Percentiles rank a stretch among this genome's conserved stretches.
phyloP scores from a whole-genome alignment of 2,797 vertebrate genomes.

The Rhinogobio ventralis region DNA sequence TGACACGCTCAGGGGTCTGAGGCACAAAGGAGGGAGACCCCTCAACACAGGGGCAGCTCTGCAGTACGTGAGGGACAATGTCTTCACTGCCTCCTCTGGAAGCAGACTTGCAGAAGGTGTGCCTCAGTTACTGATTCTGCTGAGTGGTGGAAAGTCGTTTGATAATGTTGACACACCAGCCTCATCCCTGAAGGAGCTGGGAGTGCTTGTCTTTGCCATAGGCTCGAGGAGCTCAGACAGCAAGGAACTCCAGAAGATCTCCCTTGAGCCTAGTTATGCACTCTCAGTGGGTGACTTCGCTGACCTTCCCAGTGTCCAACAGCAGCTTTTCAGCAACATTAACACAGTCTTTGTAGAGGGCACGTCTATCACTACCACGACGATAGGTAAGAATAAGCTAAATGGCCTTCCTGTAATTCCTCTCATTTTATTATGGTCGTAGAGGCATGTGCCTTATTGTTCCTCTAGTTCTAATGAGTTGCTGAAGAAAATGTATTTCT shows the following conservation, averaged over 20 bases:
- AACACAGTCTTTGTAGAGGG: constrained; percentile 10
- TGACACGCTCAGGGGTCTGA: constrained; percentile 62
- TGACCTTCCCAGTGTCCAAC: too few relatives aligned
- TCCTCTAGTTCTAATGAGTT: background rate
- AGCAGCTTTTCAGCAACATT: constrained; percentile 51
- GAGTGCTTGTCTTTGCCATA: too few relatives aligned
- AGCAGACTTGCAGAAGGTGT: constrained; percentile 39
- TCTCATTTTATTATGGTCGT: too few relatives aligned
- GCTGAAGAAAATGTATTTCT: background rate
- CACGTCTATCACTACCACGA: constrained; percentile 23
- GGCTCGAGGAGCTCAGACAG: too few relatives aligned
- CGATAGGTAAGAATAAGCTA: constrained; percentile 45
- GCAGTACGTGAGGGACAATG: constrained; percentile 52
- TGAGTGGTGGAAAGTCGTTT: too few relatives aligned
- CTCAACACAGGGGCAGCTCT: constrained; percentile 61
- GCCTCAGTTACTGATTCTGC: constrained; percentile 31
- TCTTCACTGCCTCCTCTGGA: constrained; percentile 43
- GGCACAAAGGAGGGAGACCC: constrained; percentile 52
- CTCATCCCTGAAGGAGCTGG: too few relatives aligned
- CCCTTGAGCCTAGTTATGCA: too few relatives aligned
- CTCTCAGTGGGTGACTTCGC: too few relatives aligned
- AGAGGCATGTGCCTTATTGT: background rate
- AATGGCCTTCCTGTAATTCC: background rate
- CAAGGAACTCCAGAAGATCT: too few relatives aligned
- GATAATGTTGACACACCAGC: too few relatives aligned